Percentiles rank a stretch among this genome's conserved stretches.
phyloP scores from a whole-genome alignment of 1,140 invertebrate species.

The Lasaia peninsularis region DNA sequence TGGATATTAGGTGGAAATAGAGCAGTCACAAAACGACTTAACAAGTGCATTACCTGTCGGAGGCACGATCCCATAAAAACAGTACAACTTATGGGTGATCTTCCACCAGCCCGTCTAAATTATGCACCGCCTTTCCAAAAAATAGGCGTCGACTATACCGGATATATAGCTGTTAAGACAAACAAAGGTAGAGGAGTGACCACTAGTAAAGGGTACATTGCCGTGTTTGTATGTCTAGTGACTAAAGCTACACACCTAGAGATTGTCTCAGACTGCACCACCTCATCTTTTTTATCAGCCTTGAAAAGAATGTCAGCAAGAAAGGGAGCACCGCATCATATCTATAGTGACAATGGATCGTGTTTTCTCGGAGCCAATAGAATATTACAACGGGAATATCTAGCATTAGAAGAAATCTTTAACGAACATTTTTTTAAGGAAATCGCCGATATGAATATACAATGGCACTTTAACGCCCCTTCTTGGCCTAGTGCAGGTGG shows the following conservation, averaged over 20 bases:
- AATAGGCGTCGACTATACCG: neutral
- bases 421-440: conserved; percentile 8
- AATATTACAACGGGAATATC: conserved; percentile 16
- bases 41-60: conserved; percentile 31
- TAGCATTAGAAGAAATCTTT: neutral
- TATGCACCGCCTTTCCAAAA: conserved; percentile 30
- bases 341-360: conserved; percentile 55
- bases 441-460: conserved; percentile 16
- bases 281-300: conserved; percentile 51
- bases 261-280: conserved; percentile 44
- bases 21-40: conserved; percentile 11
- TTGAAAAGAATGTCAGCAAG: conserved; percentile 60
- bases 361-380: conserved; percentile 48
- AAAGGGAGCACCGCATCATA: conserved; percentile 35
- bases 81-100: conserved; percentile 38
- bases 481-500: conserved; percentile 25
- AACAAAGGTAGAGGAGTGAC: conserved; percentile 32
- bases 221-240: conserved; percentile 54
- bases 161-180: conserved; percentile 15
- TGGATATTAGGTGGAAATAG: neutral
- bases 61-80: conserved; percentile 20
- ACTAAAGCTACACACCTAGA: conserved; percentile 70
- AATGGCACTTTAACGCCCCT: conserved; percentile 26
- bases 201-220: conserved; percentile 46
- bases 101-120: conserved; percentile 29